Evolutionary conservation across 2,888 invertebrate species (phyloP), one percentile per base, ranked within the genome.

Genomic region (Polyommatus icarus): DNA sequence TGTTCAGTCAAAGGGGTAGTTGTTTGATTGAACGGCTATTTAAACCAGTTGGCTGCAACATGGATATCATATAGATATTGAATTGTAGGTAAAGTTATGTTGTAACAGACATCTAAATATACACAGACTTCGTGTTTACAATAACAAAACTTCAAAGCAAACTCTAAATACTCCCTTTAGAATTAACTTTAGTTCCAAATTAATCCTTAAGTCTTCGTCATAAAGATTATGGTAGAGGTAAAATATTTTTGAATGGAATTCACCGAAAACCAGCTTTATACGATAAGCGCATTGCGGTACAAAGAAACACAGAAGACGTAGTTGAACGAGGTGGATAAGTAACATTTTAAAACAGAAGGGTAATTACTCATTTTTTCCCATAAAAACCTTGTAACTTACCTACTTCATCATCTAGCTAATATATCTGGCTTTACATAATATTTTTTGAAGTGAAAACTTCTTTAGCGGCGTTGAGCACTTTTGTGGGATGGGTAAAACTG

Each of bases 221-320:
- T 54, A 54, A 15, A 18, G 18, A 6, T 54, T 18, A 18, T 54
- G 15, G 4, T 15, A 54, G 18, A 18, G 18, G 54, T 54, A 18
- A 54, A 54, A 54, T 15, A 54, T 4, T 1, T 18, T 18, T 54
- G 1, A 54, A 54, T 5, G 5, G 24, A 61, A 24, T 61, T 12
- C 4, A 8, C 3, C 61, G 15, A 29, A 67, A 67, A 67, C 67
- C 59, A 67, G 29, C 29, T 15, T 18, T 67, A 15, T 67, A 32
- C 15, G 67, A 67, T 67, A 29, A 29, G 67, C 67, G 67, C 67
- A 67, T 18, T 67, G 67, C 67, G 67, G 67, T 15, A 67, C 67
- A 67, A 67, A 32, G 67, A 15, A 67, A 67, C 67, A 67, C 67
- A 10, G 46, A 40, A 40, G 40, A 46, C 46, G 10, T 46, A 46